phyloP scores from a whole-genome alignment of 2,888 invertebrate species.

The Ditula angustiorana region DNA sequence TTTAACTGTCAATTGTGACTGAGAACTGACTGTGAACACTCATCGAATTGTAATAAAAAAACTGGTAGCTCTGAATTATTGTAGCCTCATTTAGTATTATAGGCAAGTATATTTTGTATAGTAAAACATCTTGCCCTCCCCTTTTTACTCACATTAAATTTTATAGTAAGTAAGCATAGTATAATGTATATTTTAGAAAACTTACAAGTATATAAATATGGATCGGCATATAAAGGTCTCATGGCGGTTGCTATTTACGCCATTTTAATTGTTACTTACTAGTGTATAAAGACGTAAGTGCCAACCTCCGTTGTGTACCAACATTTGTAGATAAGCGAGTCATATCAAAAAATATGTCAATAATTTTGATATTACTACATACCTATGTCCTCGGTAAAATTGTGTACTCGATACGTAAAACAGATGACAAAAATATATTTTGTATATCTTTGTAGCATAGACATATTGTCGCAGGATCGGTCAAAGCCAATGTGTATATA shows the following conservation, averaged over 20 bases:
- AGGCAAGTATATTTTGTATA: constrained; percentile 11
- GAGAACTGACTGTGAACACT: background rate
- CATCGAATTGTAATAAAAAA: background rate
- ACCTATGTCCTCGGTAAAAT: background rate
- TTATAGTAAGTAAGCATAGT: background rate
- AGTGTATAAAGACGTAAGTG: background rate
- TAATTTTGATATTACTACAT: background rate
- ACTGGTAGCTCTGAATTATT: background rate
- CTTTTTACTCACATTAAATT: constrained; percentile 14
- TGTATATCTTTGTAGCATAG: constrained; percentile 4
- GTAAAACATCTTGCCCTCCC: constrained; percentile 27
- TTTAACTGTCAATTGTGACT: background rate
- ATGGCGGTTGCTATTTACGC: background rate
- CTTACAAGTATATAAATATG: background rate
- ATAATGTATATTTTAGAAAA: constrained; percentile 20
- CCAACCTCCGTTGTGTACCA: background rate
- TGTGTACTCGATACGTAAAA: background rate
- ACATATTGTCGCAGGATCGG: background rate
- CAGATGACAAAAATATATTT: background rate
- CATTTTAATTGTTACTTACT: background rate
- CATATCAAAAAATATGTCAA: background rate
- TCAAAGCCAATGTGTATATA: background rate
- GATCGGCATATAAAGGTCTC: background rate
- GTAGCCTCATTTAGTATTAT: constrained; percentile 6
- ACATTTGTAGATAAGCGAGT: background rate